These are phyloP conservation scores for Morinoia aosen DNA, from an alignment of 2,888 invertebrate genomes.

Conservation along the genomic window DNA sequence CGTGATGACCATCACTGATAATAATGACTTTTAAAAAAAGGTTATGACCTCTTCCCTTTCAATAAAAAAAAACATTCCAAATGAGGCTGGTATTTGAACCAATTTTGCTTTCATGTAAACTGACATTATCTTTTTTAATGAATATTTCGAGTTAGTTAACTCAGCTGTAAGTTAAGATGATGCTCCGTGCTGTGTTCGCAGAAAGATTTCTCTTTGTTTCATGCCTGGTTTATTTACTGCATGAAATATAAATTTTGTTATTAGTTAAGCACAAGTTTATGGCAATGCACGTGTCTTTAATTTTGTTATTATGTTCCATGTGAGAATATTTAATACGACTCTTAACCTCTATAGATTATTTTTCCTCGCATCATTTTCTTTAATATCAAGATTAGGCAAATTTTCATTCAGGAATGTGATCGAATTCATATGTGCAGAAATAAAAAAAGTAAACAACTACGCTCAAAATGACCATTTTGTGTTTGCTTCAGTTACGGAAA, in stretches of 20 bases:
- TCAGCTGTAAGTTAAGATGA: background rate
- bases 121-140: background rate
- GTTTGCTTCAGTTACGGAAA: no score
- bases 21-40: no score
- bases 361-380: background rate
- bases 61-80: no score
- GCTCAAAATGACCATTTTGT: no score
- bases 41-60: no score
- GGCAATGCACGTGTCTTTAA: background rate
- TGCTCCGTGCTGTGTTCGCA: background rate
- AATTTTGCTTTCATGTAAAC: background rate
- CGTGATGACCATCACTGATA: no score
- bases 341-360: background rate
- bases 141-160: background rate
- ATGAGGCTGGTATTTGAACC: background rate
- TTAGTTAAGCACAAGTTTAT: background rate
- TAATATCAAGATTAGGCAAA: background rate
- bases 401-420: background rate
- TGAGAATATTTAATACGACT: background rate
- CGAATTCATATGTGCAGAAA: background rate
- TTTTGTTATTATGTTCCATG: background rate
- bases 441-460: no score
- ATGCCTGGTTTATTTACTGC: background rate
- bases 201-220: background rate
- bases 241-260: background rate